phyloP scores from a whole-genome alignment of 2,888 invertebrate genomes.

The Lydus trimaculatus region DNA sequence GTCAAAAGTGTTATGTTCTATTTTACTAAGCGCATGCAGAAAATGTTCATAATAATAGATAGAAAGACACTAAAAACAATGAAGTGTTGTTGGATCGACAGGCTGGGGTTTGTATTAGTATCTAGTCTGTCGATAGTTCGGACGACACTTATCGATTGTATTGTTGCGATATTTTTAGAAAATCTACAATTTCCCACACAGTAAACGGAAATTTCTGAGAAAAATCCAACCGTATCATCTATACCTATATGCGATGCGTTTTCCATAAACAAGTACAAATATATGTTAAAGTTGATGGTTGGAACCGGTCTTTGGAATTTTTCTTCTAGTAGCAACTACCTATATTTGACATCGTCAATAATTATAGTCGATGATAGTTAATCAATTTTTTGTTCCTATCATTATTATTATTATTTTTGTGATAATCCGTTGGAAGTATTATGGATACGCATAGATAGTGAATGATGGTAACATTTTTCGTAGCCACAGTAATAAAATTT shows the following conservation, averaged over 20 bases:
- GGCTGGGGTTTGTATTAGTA: conserved; percentile 35
- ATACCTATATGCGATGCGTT: neutral
- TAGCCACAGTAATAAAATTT: conserved; percentile 42
- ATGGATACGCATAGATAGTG: conserved; percentile 15
- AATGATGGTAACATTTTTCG: conserved; percentile 21
- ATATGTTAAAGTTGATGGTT: neutral
- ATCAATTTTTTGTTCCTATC: conserved; percentile 17
- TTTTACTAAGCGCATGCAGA: conserved; percentile 37
- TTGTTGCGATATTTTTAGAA: conserved; percentile 47
- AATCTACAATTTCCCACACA: conserved; percentile 29
- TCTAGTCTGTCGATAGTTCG: conserved; percentile 41
- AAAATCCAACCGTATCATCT: neutral
- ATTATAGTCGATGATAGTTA: neutral
- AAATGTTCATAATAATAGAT: conserved; percentile 39
- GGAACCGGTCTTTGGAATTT: neutral
- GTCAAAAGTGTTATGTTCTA: conserved; percentile 50
- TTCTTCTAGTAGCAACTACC: neutral
- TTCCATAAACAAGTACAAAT: neutral
- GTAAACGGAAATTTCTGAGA: neutral
- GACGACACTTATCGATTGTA: conserved; percentile 44
- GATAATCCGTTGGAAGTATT: too few relatives aligned
- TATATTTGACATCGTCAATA: neutral
- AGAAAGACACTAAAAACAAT: conserved; percentile 47
- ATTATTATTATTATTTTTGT: conserved; percentile 20
- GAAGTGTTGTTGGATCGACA: conserved; percentile 38